These are phyloP conservation scores for Pteria penguin DNA, from an alignment of 2,888 invertebrate genomes.

Conservation along the genomic window DNA sequence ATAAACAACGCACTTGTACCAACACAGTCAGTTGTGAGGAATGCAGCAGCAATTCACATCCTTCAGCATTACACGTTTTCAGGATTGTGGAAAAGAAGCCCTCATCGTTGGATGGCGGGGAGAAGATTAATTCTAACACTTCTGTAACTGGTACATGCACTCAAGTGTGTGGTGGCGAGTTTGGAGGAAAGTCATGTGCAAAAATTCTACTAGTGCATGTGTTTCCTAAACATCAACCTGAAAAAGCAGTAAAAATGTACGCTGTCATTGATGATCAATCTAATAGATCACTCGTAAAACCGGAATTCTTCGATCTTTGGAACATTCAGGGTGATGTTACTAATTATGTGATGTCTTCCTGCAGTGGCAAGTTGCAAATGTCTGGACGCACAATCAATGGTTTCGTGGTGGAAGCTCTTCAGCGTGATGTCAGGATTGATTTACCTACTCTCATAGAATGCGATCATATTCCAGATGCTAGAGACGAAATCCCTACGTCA, in stretches of 20 bases:
- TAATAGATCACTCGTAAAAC: neutral
- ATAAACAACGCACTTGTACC: too few relatives aligned
- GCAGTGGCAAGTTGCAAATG: neutral
- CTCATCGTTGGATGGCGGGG: neutral
- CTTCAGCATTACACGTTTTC: neutral
- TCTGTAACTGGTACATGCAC: neutral
- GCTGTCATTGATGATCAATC: neutral
- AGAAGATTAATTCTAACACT: neutral
- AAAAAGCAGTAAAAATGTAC: neutral
- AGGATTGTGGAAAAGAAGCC: neutral
- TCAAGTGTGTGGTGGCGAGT: neutral
- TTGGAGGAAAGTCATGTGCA: constrained; percentile 1
- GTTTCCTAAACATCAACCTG: neutral
- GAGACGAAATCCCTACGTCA: constrained; percentile 48
- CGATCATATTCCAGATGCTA: constrained; percentile 36
- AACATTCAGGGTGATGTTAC: too few relatives aligned
- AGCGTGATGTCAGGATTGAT: neutral
- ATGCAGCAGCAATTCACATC: neutral
- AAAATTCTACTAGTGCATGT: neutral
- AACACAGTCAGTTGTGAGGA: too few relatives aligned
- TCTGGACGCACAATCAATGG: neutral
- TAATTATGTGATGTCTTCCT: neutral
- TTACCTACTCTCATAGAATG: constrained; percentile 42
- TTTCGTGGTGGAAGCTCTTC: neutral
- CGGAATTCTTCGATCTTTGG: too few relatives aligned